Base-by-base conservation (phyloP, 2,113 vertebrate genomes). In the Desmodus rotundus region DNA sequence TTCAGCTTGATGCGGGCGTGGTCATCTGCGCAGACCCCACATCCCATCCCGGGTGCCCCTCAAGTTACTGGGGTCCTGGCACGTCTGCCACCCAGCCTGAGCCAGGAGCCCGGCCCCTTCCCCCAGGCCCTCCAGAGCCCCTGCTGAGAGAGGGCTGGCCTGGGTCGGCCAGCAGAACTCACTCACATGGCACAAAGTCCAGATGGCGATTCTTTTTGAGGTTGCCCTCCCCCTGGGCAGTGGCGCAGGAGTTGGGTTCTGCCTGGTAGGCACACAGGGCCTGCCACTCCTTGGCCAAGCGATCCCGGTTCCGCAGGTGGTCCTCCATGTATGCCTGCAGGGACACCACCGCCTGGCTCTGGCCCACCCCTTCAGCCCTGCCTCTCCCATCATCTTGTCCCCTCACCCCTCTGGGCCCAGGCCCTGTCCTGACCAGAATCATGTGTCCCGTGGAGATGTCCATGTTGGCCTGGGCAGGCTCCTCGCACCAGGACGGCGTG, bases 381-480 rank as follows among this genome's bases (percentile, higher is more conserved):
- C 26, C 19, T 2, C 0, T n/a, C 19, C 67, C 14, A 1, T 58
- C 82, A 15, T 14, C 61, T 28, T 14, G 73, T 2, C 36, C 78
- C 73, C 43, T 54, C 73, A 1, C 13, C 76, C 7, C 38, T 22
- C 1, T 7, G 28, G 97, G 95, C 38, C n/a, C 41, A 8, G 41
- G 12, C 54, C 72, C 20, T 6, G 67, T 80, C 56, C 98, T 98
- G 98, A 99, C 99, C 99, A 99, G 99, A 97, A 99, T 99, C 99
- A 99, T 99, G 98, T 99, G 99, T 94, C 99, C 99, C 0, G 99
- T 99, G 70, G 99, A 99, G 98, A 99, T 99, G 98, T 99, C 99
- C 99, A 99, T 99, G 98, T 99, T 99, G 95, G 99, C 99, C 97
- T 99, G 99, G n/a, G 99, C 99, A 0, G 99, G 99, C 94, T 99